Conservation (phyloP, 2,113 vertebrate species). For the Mormyrus iriodes region DNA sequence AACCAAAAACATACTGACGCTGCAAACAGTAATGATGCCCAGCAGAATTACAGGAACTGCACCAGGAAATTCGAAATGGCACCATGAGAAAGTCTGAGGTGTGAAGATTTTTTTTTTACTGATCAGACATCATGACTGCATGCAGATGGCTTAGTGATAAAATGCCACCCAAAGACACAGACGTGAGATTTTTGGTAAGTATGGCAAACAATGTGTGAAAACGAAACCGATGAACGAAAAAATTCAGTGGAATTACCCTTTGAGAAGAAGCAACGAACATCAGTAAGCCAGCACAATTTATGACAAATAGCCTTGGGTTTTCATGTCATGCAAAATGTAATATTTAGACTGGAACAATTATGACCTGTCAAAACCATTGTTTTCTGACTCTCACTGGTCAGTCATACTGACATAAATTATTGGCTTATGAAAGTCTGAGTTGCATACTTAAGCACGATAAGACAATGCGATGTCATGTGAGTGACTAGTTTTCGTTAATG, state of each 20-base stretch:
- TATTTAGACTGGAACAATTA: background rate
- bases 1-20: background rate
- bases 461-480: background rate
- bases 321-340: background rate
- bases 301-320: background rate
- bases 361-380: background rate
- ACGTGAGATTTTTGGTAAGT: background rate
- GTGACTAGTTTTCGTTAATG: background rate
- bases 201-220: background rate
- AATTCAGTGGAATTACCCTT: background rate
- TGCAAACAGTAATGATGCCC: background rate
- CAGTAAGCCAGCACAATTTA: background rate
- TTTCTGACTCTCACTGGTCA: background rate
- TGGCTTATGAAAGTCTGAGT: background rate
- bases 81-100: background rate
- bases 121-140: background rate
- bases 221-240: background rate
- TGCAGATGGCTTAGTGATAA: constrained; percentile 16
- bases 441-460: background rate
- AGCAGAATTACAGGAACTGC: background rate
- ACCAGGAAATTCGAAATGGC: background rate
- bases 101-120: constrained; percentile 10
- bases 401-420: background rate
- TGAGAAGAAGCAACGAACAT: background rate
- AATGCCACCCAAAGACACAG: background rate